Percentiles rank a stretch among this genome's conserved stretches.
These are phyloP conservation scores for Pediacus dermestoides DNA, from an alignment of 2,888 invertebrate genomes.

Conservation along the genomic window DNA sequence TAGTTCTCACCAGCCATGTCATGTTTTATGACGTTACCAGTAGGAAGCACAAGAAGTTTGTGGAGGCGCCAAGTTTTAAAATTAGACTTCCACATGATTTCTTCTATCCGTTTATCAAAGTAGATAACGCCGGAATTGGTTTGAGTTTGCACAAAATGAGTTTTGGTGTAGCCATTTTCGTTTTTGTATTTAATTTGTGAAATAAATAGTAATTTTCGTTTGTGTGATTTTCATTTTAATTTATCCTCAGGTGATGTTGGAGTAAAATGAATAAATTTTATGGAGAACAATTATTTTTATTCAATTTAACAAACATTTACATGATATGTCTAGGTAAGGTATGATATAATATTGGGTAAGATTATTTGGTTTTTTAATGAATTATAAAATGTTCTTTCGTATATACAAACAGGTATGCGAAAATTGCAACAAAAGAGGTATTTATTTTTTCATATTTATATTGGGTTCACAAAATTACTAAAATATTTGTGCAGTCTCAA, in stretches of 20 bases:
- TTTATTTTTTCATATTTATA: constrained; percentile 11
- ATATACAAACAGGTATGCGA: constrained; percentile 19
- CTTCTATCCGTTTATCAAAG: constrained; percentile 58
- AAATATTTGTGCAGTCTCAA: constrained; percentile 22
- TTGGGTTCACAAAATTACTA: constrained; percentile 18
- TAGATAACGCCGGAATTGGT: no score
- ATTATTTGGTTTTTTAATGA: constrained; percentile 6
- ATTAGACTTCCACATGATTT: constrained; percentile 60
- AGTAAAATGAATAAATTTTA: constrained; percentile 8
- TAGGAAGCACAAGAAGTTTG: constrained; percentile 49
- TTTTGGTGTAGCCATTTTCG: no score
- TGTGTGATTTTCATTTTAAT: no score
- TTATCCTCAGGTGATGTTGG: no score
- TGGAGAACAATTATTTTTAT: constrained; percentile 44
- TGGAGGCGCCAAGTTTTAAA: constrained; percentile 55
- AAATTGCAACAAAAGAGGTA: constrained; percentile 14
- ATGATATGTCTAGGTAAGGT: constrained; percentile 42
- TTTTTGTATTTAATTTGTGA: no score
- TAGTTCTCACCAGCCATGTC: constrained; percentile 35
- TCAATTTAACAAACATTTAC: constrained; percentile 45
- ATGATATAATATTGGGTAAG: constrained; percentile 16
- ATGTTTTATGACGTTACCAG: constrained; percentile 52
- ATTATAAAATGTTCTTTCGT: constrained; percentile 12
- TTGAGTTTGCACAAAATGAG: no score
- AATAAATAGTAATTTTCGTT: no score